Base-by-base conservation (phyloP, 2,888 invertebrate genomes). In the Campoletis raptor region DNA sequence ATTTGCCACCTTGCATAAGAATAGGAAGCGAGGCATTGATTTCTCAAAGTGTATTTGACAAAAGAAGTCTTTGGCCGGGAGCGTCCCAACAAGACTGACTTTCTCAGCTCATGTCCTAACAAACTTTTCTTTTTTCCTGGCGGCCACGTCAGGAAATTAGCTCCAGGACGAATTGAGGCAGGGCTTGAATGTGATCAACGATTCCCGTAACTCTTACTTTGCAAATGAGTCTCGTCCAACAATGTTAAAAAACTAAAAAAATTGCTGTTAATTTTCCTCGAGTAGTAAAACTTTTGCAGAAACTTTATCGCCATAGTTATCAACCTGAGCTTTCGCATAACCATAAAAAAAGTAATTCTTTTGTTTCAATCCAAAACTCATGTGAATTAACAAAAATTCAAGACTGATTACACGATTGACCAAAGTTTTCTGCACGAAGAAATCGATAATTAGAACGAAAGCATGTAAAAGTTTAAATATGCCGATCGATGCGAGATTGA, bases 151-250 rank as follows among this genome's bases (percentile, higher is more conserved):
- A 42, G 40, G n/a, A 61, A 74, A 74, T 61, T 74, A 57, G 54
- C 42, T 74, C 42, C 24, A 48, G 45, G 61, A 74, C 24, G 74
- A 24, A 57, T 57, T 30, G 37, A 74, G 42, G 40, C 42, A 74
- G 30, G 40, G 24, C 74, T 57, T 42, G 74, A 15, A 57, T 24
- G 54, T 74, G 74, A 74, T 74, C 57, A 74, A 57, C 74, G 74
- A 30, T 70, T 70, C 36, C 70, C 30, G 48, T 30, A 70, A 70
- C 70, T 70, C 48, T 18, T 70, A 70, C 70, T 70, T 70, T n/a
- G 48, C 48, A 30, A 36, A 48, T 48, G 48, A 70, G 30, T 70
- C 70, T 70, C 70, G 70, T 70, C 48, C 70, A 48, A 70, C 48
- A 48, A 70, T 9, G 70, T 2, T 30, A 18, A n/a, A 21, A 48